These are phyloP conservation scores for Leptodactylus fallax DNA, from an alignment of 2,797 vertebrate species.

Conservation along the genomic window DNA sequence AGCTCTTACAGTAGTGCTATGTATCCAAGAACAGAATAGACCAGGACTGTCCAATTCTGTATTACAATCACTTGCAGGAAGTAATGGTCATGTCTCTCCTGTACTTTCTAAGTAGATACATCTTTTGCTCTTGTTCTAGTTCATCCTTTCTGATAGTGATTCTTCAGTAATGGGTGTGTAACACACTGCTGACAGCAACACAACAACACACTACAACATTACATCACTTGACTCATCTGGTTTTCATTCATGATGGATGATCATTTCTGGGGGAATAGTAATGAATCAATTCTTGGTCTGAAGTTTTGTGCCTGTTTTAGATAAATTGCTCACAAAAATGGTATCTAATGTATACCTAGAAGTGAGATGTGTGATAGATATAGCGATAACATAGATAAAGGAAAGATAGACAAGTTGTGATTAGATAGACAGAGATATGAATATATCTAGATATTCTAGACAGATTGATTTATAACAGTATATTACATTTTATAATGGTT, in stretches of 20 bases:
- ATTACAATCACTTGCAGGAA: neutral
- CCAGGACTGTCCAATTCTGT: neutral
- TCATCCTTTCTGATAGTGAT: neutral
- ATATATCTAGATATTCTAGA: neutral
- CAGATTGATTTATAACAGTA: neutral
- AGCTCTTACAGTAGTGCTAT: neutral
- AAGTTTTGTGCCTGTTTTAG: neutral
- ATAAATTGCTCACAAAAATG: neutral
- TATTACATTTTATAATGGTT: neutral
- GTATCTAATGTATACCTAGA: neutral
- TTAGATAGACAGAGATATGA: neutral
- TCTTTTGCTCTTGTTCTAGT: neutral
- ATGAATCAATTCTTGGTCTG: constrained; percentile 5
- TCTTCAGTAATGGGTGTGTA: neutral
- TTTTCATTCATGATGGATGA: constrained; percentile 43
- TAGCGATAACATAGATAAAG: no score
- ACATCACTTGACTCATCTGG: constrained; percentile 36
- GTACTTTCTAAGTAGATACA: neutral
- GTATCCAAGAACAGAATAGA: neutral
- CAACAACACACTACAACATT: neutral
- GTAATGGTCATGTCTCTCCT: neutral
- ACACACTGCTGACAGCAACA: neutral
- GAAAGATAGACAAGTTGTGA: neutral
- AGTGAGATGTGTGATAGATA: neutral
- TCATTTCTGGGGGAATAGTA: constrained; percentile 33